Percentiles rank a stretch among this genome's conserved stretches.
Conservation (phyloP, 2,113 vertebrate species). For the Xyliphius kryptos region DNA sequence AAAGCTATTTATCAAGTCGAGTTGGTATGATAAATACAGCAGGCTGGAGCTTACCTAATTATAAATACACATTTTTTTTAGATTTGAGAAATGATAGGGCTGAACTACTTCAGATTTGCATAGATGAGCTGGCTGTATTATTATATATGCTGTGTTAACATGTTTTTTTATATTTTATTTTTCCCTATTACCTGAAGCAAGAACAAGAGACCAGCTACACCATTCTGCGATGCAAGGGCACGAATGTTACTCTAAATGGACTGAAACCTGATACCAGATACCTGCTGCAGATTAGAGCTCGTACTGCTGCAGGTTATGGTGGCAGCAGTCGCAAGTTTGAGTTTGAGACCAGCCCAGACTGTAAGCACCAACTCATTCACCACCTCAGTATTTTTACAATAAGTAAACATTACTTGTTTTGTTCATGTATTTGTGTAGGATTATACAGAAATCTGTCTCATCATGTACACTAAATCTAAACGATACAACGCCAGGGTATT, state of each 20-base stretch:
- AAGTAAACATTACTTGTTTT: no score
- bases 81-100: background rate
- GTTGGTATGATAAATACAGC: constrained; percentile 43
- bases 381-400: no score
- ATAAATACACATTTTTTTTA: constrained; percentile 26
- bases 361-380: constrained; percentile 74
- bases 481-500: no score
- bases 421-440: no score
- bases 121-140: constrained; percentile 14
- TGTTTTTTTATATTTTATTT: constrained; percentile 32
- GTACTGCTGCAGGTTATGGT: constrained; percentile 93
- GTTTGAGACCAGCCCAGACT: constrained; percentile 95
- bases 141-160: constrained; percentile 6
- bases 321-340: constrained; percentile 91
- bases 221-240: constrained; percentile 86
- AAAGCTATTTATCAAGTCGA: constrained; percentile 53
- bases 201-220: constrained; percentile 99
- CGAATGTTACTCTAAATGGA: constrained; percentile 86
- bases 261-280: constrained; percentile 93
- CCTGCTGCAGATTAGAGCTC: constrained; percentile 90
- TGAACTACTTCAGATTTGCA: constrained; percentile 15
- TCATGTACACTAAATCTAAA: no score
- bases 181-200: constrained; percentile 74
- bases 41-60: constrained; percentile 34
- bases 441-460: no score